Conservation (phyloP, 2,888 invertebrate genomes). For the Litoditis marina region DNA sequence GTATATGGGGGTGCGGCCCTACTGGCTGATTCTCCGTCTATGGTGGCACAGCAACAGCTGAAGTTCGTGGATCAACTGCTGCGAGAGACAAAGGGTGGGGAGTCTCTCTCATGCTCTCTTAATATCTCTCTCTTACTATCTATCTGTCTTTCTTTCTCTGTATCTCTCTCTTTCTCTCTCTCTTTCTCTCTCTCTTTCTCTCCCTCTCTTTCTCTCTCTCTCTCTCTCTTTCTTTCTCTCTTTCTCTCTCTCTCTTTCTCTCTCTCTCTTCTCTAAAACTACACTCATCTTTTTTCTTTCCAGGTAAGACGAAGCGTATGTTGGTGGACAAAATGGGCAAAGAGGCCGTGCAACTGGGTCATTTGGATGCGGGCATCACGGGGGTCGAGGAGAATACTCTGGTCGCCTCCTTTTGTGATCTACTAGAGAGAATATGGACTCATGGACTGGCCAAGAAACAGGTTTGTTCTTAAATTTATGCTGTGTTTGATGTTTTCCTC, state of each 20-base stretch:
- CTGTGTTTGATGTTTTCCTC: too few relatives aligned
- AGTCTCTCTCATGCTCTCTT: too few relatives aligned
- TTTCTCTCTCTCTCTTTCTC: background rate
- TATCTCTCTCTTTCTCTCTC: too few relatives aligned
- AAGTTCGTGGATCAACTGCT: slow-evolving; percentile 94
- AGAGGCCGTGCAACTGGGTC: slow-evolving; percentile 89
- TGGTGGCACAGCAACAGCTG: slow-evolving; percentile 93
- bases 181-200: too few relatives aligned
- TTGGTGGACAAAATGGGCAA: slow-evolving; percentile 93
- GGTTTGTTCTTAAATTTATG: slow-evolving; percentile 61
- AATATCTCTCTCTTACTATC: too few relatives aligned
- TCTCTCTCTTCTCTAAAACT: background rate
- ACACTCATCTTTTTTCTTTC: too few relatives aligned
- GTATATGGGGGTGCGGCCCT: slow-evolving; percentile 42
- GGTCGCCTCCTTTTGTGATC: slow-evolving; percentile 90
- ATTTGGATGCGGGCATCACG: slow-evolving; percentile 74
- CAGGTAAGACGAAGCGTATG: slow-evolving; percentile 86
- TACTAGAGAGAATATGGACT: slow-evolving; percentile 93
- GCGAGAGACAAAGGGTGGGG: slow-evolving; percentile 71
- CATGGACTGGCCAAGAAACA: slow-evolving; percentile 92
- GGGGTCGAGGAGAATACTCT: slow-evolving; percentile 92
- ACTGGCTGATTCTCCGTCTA: slow-evolving; percentile 70
- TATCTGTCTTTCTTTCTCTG: too few relatives aligned
- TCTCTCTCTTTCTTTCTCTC: too few relatives aligned
- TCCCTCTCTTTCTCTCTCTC: too few relatives aligned